Percentiles rank a stretch among this genome's conserved stretches.
These are phyloP conservation scores for Cepphus grylle DNA, from an alignment of 2,113 vertebrate genomes.

Conservation along the genomic window DNA sequence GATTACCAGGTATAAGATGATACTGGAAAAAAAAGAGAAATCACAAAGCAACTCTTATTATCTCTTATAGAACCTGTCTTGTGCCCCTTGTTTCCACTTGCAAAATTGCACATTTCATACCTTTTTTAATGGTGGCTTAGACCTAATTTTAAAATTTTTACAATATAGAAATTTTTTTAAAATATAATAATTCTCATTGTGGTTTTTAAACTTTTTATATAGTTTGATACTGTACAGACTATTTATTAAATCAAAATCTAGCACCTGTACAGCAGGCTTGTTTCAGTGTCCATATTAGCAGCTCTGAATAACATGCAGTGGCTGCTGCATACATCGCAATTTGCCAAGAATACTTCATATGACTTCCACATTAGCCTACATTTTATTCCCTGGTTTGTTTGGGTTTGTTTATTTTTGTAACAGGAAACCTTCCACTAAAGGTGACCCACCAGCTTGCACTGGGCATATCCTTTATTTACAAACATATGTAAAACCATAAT, in stretches of 20 bases:
- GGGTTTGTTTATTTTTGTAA: slow-evolving; percentile 28
- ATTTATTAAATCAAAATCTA: slow-evolving; percentile 35
- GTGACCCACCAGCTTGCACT: slow-evolving; percentile 11
- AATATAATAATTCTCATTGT: slow-evolving; percentile 46
- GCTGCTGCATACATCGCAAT: background rate
- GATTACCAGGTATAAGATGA: background rate
- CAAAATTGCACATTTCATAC: slow-evolving; percentile 47
- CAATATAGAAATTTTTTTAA: slow-evolving; percentile 47
- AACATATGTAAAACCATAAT: background rate
- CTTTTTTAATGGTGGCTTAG: slow-evolving; percentile 58
- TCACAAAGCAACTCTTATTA: slow-evolving; percentile 14
- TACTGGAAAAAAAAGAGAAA: slow-evolving; percentile 2
- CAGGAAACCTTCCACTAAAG: slow-evolving; percentile 4
- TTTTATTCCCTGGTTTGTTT: background rate
- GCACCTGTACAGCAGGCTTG: slow-evolving; percentile 16
- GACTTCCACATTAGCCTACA: background rate
- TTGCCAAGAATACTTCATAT: background rate
- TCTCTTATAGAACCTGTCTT: slow-evolving; percentile 8
- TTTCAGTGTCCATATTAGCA: slow-evolving; percentile 3
- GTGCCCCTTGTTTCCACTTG: slow-evolving; percentile 22
- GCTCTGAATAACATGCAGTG: background rate
- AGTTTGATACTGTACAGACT: slow-evolving; percentile 68
- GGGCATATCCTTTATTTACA: slow-evolving; percentile 27
- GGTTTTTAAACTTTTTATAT: slow-evolving; percentile 73
- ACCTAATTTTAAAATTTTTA: slow-evolving; percentile 55